Conservation (phyloP, 2,113 vertebrate species). For the Felis catus region F.catus_Fca126_mat1.0 CM031419.1:206854501-206855000, state of each 20-base stretch:
- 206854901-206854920: neutral
- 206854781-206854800: neutral
- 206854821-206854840: neutral
- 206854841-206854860: neutral
- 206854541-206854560: neutral
- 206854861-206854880: neutral
- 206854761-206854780: neutral
- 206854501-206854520: too few species aligned
- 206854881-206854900: neutral
- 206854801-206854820: neutral
- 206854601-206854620: neutral
- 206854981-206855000: neutral
- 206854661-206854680: neutral
- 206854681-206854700: neutral
- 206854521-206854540: too few species aligned
- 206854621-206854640: neutral
- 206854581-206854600: neutral
- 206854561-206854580: neutral
- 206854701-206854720: neutral
- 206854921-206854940: neutral
- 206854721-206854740: neutral
- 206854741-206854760: too few species aligned
- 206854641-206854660: neutral
- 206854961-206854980: neutral
- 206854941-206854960: neutral